Conservation (phyloP, 1,140 invertebrate genomes). For the Grapholita molesta region DNA sequence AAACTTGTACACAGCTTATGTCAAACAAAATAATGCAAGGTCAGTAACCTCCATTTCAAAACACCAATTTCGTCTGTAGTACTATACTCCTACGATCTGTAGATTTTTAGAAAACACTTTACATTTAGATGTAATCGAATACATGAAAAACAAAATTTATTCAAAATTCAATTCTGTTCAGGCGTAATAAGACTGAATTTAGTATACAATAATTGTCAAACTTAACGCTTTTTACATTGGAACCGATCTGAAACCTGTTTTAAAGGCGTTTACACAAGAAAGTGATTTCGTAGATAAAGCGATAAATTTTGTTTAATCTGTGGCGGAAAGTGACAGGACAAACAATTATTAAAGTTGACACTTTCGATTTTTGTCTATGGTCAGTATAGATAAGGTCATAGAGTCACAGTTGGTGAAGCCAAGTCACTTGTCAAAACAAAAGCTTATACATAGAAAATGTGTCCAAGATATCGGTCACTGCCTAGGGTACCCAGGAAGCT, state of each 20-base stretch:
- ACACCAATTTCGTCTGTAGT: not conserved
- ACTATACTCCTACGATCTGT: conserved; percentile 1
- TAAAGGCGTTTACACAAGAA: not conserved
- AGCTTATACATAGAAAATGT: no score
- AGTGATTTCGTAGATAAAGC: conserved; percentile 9
- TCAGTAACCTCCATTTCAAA: not conserved
- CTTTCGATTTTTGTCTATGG: conserved; percentile 12
- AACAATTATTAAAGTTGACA: conserved; percentile 5
- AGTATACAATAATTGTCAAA: not conserved
- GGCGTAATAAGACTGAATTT: not conserved
- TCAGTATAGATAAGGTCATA: not conserved
- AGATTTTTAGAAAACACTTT: conserved; percentile 16
- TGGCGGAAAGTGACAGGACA: not conserved
- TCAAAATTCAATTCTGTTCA: not conserved
- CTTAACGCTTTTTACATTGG: not conserved
- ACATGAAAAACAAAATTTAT: not conserved
- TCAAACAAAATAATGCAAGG: not conserved
- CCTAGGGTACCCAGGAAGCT: no score
- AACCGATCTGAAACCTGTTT: not conserved
- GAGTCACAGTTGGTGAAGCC: no score
- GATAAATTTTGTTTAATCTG: conserved; percentile 15
- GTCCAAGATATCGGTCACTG: no score
- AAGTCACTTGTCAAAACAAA: no score
- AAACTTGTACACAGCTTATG: not conserved
- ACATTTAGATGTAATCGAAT: not conserved